A percentile compares a stretch with the other conserved stretches of the same genome.
These are phyloP conservation scores for Apodemus sylvaticus DNA, from an alignment of 2,113 vertebrate genomes.

Conservation along the genomic window DNA sequence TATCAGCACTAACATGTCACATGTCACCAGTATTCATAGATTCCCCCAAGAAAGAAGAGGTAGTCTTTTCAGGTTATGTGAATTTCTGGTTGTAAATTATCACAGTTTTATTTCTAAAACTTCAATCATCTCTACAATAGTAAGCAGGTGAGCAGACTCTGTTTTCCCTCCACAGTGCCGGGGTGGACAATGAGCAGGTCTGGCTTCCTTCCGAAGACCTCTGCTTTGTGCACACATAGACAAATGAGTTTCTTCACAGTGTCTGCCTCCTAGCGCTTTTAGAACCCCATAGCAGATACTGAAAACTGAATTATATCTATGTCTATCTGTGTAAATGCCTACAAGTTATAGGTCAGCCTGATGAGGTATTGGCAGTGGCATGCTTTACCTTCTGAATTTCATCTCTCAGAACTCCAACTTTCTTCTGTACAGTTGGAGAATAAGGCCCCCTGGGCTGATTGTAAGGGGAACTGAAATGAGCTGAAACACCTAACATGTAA, in stretches of 20 bases:
- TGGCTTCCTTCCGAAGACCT: not conserved
- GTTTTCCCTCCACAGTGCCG: not conserved
- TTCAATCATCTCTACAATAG: not conserved
- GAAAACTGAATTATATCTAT: not conserved
- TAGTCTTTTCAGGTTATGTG: not conserved
- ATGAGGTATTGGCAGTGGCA: not conserved
- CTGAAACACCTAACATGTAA: not conserved
- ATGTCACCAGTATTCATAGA: not conserved
- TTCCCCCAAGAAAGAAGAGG: not conserved
- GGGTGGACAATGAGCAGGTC: not conserved
- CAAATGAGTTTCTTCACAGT: not conserved
- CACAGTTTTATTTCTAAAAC: not conserved
- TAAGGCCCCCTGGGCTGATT: not conserved
- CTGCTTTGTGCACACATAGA: rapidly evolving
- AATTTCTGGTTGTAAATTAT: not conserved
- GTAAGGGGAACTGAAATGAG: not conserved
- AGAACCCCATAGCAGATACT: not conserved
- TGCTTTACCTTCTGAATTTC: not conserved
- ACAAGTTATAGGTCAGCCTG: not conserved
- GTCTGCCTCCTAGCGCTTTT: not conserved
- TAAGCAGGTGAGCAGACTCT: not conserved
- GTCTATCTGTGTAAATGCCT: not conserved
- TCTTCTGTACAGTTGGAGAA: not conserved
- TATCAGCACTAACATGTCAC: not conserved
- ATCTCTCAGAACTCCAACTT: not conserved